phyloP scores from a whole-genome alignment of 2,888 invertebrate species.

The Apoderus coryli region DNA sequence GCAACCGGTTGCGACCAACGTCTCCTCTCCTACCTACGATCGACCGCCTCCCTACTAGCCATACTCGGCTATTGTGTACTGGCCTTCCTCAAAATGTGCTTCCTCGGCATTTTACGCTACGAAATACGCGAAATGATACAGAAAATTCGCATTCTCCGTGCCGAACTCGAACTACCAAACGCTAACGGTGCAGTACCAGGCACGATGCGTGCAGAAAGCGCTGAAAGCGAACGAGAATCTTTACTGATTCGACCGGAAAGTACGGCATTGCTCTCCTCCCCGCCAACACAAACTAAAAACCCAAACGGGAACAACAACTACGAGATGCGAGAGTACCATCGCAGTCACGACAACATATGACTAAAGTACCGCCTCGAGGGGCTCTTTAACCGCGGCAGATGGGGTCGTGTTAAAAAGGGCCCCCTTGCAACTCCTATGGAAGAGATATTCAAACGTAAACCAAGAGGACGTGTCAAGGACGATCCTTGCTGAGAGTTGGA shows the following conservation, averaged over 20 bases:
- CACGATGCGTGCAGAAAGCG: slow-evolving; percentile 28
- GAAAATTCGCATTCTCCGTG: slow-evolving; percentile 68
- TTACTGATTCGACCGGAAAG: slow-evolving; percentile 40
- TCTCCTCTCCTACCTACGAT: slow-evolving; percentile 57
- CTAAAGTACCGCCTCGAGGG: slow-evolving; percentile 64
- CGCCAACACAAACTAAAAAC: slow-evolving; percentile 35
- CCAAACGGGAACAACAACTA: slow-evolving; percentile 67
- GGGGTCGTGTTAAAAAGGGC: slow-evolving; percentile 34
- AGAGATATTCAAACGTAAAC: slow-evolving; percentile 32
- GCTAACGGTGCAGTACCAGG: slow-evolving; percentile 46
- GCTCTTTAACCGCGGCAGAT: slow-evolving; percentile 43
- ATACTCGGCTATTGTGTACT: slow-evolving; percentile 72
- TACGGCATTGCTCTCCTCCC: slow-evolving; percentile 31
- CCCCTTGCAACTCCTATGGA: slow-evolving; percentile 35
- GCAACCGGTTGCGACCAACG: slow-evolving; percentile 55
- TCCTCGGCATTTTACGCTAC: slow-evolving; percentile 54
- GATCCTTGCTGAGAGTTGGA: slow-evolving; percentile 26
- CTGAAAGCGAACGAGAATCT: slow-evolving; percentile 44
- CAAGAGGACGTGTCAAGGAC: slow-evolving; percentile 28
- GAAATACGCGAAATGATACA: slow-evolving; percentile 86
- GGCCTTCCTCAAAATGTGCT: slow-evolving; percentile 78
- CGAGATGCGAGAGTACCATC: slow-evolving; percentile 57
- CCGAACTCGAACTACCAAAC: slow-evolving; percentile 43
- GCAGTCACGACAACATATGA: slow-evolving; percentile 45
- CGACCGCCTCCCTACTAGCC: slow-evolving; percentile 68